These are phyloP conservation scores for Thumatha senex DNA, from an alignment of 2,888 invertebrate genomes.

Conservation along the genomic window DNA sequence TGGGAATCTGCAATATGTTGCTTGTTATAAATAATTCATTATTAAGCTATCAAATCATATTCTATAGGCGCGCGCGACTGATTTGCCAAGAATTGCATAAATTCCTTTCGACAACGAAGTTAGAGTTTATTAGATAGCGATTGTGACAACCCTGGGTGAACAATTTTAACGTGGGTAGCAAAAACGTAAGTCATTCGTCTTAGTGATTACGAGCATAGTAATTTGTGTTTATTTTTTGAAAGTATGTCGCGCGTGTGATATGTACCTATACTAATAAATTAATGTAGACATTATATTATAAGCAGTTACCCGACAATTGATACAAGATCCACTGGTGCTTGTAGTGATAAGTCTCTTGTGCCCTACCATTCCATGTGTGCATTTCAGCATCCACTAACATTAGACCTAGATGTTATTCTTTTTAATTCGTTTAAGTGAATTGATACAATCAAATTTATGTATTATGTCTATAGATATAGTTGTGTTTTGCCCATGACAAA, in stretches of 20 bases:
- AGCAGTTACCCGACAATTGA: conserved; percentile 39
- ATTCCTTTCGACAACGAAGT: conserved; percentile 22
- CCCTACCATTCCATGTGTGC: conserved; percentile 74
- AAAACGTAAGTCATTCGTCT: not conserved
- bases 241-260: conserved; percentile 20
- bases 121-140: not conserved
- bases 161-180: too few relatives aligned
- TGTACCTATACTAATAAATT: conserved; percentile 22
- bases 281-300: conserved; percentile 34
- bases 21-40: conserved; percentile 34
- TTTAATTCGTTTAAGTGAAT: conserved; percentile 14
- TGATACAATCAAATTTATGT: conserved; percentile 22
- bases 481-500: conserved; percentile 59
- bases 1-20: conserved; percentile 81
- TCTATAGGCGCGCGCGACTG: conserved; percentile 23
- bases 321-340: conserved; percentile 76
- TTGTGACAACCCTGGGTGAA: too few relatives aligned
- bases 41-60: conserved; percentile 17
- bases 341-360: conserved; percentile 67
- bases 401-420: conserved; percentile 23
- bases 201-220: not conserved
- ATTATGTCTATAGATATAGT: conserved; percentile 39
- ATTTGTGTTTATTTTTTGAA: not conserved
- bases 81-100: not conserved
- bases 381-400: conserved; percentile 49